Evolutionary conservation across 2,113 vertebrate species (phyloP).

Genomic region (Chrysochloris asiatica): DNA sequence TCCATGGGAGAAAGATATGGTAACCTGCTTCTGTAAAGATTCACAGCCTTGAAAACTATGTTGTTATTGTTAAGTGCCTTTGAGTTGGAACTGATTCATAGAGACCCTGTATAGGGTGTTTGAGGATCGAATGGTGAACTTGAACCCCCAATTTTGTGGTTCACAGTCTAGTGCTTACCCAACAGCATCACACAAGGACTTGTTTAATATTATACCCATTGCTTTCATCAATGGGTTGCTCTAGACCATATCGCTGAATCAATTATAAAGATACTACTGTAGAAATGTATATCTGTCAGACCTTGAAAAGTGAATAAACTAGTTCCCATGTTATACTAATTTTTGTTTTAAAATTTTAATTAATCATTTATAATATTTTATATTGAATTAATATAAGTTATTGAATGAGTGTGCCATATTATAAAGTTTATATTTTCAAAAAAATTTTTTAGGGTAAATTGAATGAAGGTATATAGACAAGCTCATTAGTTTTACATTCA

Average conservation of each 20-base stretch:
- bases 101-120: no score
- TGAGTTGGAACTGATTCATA: no score
- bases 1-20: neutral
- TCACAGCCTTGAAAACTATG: neutral
- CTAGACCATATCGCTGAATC: neutral
- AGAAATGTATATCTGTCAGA: neutral
- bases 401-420: neutral
- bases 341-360: constrained; percentile 27
- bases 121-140: no score
- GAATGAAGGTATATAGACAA: no score
- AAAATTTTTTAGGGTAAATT: no score
- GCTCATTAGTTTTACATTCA: no score
- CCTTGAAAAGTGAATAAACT: constrained; percentile 22
- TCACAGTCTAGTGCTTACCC: no score
- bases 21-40: neutral
- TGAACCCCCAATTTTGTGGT: no score
- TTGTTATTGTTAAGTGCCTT: no score
- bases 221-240: neutral
- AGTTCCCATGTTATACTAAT: neutral
- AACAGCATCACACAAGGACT: no score
- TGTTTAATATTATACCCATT: neutral
- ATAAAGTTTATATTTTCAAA: neutral
- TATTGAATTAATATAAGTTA: neutral
- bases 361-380: constrained; percentile 26
- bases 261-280: neutral